A percentile compares a stretch with the other conserved stretches of the same genome.
These are phyloP conservation scores for Manis javanica DNA, from an alignment of 2,797 vertebrate genomes.

Conservation along the genomic window DNA sequence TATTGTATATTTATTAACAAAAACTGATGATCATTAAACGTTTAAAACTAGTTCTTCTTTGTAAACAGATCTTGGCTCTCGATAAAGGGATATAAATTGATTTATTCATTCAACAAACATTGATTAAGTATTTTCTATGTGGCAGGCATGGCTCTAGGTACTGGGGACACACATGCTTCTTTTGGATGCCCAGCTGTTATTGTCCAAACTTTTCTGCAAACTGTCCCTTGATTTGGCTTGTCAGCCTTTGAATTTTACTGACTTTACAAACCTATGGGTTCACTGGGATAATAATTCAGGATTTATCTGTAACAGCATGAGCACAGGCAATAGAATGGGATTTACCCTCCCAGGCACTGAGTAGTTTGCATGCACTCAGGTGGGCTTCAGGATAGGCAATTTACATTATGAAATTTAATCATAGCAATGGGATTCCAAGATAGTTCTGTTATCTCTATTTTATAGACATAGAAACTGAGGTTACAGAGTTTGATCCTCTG, in stretches of 20 bases:
- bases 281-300: neutral
- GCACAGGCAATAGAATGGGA: neutral
- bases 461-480: neutral
- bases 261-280: neutral
- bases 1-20: neutral
- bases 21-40: neutral
- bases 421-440: neutral
- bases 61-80: neutral
- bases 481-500: neutral
- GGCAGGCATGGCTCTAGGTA: neutral
- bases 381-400: neutral
- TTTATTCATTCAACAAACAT: neutral
- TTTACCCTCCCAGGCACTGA: neutral
- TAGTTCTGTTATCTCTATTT: neutral
- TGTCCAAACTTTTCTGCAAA: neutral
- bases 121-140: neutral
- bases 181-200: neutral
- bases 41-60: neutral
- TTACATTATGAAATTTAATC: neutral
- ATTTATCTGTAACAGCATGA: neutral
- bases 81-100: neutral
- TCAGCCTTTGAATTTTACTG: neutral
- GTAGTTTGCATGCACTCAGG: no score
- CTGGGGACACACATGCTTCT: no score
- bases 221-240: neutral